Evolutionary conservation across 2,797 vertebrate species (phyloP).

Genomic region (Huso huso): DNA sequence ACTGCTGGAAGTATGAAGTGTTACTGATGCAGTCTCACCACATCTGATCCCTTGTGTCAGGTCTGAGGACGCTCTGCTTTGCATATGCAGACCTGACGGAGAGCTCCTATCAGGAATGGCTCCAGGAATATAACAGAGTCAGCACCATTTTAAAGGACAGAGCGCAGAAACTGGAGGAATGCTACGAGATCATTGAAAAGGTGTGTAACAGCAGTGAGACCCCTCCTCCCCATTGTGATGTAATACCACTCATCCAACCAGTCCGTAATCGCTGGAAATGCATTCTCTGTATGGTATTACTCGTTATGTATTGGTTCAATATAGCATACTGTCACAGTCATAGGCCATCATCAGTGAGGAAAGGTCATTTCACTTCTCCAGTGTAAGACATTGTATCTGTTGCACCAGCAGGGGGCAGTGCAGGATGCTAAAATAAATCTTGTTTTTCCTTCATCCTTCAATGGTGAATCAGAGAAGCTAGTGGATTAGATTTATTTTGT

Average conservation of each 20-base stretch:
- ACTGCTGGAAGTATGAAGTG: too few relatives aligned
- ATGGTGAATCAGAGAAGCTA: too few relatives aligned
- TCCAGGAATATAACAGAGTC: constrained; percentile 71
- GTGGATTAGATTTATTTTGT: too few relatives aligned
- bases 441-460: too few relatives aligned
- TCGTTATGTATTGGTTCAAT: neutral
- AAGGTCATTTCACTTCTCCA: too few relatives aligned
- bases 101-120: constrained; percentile 76
- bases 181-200: constrained; percentile 93
- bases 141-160: constrained; percentile 86
- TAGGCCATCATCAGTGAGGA: too few relatives aligned
- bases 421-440: constrained; percentile 8
- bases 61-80: constrained; percentile 88
- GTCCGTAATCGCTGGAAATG: neutral
- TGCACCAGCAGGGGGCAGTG: constrained; percentile 49
- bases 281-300: neutral
- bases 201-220: constrained; percentile 40
- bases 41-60: constrained; percentile 33
- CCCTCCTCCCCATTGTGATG: too few relatives aligned
- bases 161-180: constrained; percentile 81
- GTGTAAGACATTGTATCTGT: neutral
- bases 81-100: constrained; percentile 88
- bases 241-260: constrained; percentile 3
- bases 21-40: too few relatives aligned
- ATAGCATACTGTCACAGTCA: neutral